Conservation (phyloP, 2,113 vertebrate species). For the Electrona antarctica region DNA sequence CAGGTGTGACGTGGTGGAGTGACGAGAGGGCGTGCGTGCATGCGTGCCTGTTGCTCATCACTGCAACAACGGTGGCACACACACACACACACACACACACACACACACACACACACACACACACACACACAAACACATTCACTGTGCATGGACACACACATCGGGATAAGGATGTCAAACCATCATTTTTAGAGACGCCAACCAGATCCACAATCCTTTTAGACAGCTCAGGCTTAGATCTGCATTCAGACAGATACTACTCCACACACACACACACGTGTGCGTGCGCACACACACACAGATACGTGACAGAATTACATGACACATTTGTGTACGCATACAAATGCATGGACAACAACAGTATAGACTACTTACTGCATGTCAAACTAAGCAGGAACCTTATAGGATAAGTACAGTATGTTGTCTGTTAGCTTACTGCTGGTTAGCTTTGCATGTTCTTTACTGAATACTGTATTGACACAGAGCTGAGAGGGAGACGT, state of each 20-base stretch:
- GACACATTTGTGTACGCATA: no score
- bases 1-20: neutral
- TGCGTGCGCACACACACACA: conserved; percentile 18
- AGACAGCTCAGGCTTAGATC: conserved; percentile 54
- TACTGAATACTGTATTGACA: no score
- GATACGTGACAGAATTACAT: neutral
- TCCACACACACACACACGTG: conserved; percentile 16
- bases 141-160: conserved; percentile 69
- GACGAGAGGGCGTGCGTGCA: no score
- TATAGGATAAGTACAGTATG: no score
- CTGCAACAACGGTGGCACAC: neutral
- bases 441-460: no score
- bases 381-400: no score
- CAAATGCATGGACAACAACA: no score
- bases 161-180: conserved; percentile 75
- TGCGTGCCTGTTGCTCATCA: no score
- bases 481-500: no score
- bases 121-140: conserved; percentile 42
- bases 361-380: no score
- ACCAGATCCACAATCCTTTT: conserved; percentile 36
- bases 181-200: conserved; percentile 59
- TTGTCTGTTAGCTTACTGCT: no score
- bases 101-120: conserved; percentile 10
- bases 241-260: conserved; percentile 2
- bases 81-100: conserved; percentile 6